Base-by-base conservation (phyloP, 2,888 invertebrate genomes). In the Orthonychiurus folsomi region DNA sequence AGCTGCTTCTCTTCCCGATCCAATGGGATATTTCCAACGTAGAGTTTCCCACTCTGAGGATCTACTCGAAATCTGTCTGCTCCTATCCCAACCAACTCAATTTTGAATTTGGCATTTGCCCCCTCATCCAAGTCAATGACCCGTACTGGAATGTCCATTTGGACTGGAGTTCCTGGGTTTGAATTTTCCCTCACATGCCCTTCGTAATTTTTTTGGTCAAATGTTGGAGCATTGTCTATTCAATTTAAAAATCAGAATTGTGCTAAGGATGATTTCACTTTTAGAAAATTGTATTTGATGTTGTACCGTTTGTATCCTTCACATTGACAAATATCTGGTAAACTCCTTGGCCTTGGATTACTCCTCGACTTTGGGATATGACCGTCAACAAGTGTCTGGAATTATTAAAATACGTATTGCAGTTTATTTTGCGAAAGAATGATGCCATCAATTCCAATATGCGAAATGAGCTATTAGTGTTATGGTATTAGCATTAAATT, bases 231-330 rank as follows among this genome's bases (percentile, higher is more conserved):
- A 37, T 37, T 37, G 15, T 37, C 37, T 9, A 9, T 37, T 37
- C 15, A 5, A 15, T n/a, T 37, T 15, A 15, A 37, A 15, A 9
- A 37, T 15, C n/a, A n/a, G n/a, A n/a, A n/a, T n/a, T n/a, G n/a
- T n/a, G n/a, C n/a, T n/a, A n/a, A n/a, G n/a, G n/a, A n/a, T n/a
- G n/a, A n/a, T n/a, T n/a, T n/a, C n/a, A n/a, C n/a, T n/a, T n/a
- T n/a, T n/a, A n/a, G n/a, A n/a, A n/a, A n/a, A n/a, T n/a, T n/a
- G n/a, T n/a, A n/a, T n/a, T n/a, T n/a, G n/a, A n/a, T n/a, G 48
- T 12, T 52, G 91, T 91, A 74, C 92, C 92, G 74, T 93, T 92
- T 66, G 88, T 88, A 75, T 93, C 92, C 65, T 88, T 87, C 0
- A 92, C 89, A 61, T 85, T 80, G 28, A 92, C 82, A 15, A 85